Evolutionary conservation across 1,140 invertebrate genomes (phyloP), one percentile per base, ranked within the genome.

Genomic region (Heliconius eleuchia): DNA sequence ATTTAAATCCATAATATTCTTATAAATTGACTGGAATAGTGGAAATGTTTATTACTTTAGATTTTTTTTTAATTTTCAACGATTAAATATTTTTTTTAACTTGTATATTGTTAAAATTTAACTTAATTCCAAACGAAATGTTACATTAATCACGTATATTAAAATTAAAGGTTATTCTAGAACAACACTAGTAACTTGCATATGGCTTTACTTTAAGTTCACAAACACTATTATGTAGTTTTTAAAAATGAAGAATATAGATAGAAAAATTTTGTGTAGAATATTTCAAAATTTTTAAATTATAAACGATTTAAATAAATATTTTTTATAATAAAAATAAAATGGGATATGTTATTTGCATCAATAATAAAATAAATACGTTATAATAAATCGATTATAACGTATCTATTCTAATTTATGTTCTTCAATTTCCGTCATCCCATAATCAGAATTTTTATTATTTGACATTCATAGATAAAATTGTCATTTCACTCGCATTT

Each of bases 201-300:
- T 23, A 23, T 66, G 60, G 11, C 60, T 66, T 66, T 66, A 66
- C 11, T 66, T 66, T 66, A 16, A 13, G 27, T 66, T 66, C 27
- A 66, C 60, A 66, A 66, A 66, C 27, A 27, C n/a, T 27, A 66
- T 66, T 27, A 30, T 8, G 23, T 57, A 57, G 60, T 66, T 27
- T 13, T 13, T 27, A 66, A 27, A 8, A 66, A 34, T 34, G 30
- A 3, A 2, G 27, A 30, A 3, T 66, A 23, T 66, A 66, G 60
- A 2, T 66, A 66, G 60, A n/a, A 16, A 27, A 66, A 13, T 11
- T 30, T 66, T 66, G 30, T 66, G 23, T 66, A 66, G 60, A 27
- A 27, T 66, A 66, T 66, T 66, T 66, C 9, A n/a, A 27, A 66
- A 66, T 5, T 27, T 66, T n/a, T 66, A 60, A 60, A 60, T 60